These are phyloP conservation scores for Poliocrania exsul DNA, from an alignment of 2,797 vertebrate species.

Conservation along the genomic window DNA sequence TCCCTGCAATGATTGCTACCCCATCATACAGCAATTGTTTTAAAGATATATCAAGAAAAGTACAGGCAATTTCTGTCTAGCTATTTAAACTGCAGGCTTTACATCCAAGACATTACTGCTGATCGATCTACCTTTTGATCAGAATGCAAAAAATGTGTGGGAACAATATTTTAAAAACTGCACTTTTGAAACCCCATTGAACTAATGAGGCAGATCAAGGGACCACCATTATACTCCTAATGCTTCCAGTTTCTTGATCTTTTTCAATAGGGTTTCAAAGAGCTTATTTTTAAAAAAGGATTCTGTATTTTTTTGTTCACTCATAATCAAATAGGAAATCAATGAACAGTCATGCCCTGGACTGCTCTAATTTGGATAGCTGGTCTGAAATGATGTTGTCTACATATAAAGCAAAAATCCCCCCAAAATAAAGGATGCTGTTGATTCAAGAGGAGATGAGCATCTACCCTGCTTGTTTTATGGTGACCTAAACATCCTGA, in stretches of 20 bases:
- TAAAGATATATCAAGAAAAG: conserved; percentile 53
- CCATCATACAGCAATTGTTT: conserved; percentile 63
- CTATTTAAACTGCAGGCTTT: conserved; percentile 32
- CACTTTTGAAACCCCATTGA: conserved; percentile 49
- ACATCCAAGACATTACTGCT: conserved; percentile 17
- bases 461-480: neutral
- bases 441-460: neutral
- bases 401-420: neutral
- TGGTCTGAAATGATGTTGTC: neutral
- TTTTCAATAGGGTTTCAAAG: conserved; percentile 11
- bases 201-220: conserved; percentile 46
- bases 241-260: neutral
- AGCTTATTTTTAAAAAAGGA: neutral
- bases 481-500: neutral
- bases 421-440: neutral
- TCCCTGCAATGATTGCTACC: conserved; percentile 41
- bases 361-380: conserved; percentile 15
- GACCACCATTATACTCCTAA: neutral
- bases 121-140: conserved; percentile 38
- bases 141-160: conserved; percentile 45
- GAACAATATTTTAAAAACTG: conserved; percentile 25
- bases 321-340: conserved; percentile 43
- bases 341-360: conserved; percentile 6
- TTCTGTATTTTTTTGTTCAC: neutral
- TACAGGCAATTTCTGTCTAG: conserved; percentile 58